phyloP scores from a whole-genome alignment of 2,113 vertebrate genomes.

The Coreoperca whiteheadi region DNA sequence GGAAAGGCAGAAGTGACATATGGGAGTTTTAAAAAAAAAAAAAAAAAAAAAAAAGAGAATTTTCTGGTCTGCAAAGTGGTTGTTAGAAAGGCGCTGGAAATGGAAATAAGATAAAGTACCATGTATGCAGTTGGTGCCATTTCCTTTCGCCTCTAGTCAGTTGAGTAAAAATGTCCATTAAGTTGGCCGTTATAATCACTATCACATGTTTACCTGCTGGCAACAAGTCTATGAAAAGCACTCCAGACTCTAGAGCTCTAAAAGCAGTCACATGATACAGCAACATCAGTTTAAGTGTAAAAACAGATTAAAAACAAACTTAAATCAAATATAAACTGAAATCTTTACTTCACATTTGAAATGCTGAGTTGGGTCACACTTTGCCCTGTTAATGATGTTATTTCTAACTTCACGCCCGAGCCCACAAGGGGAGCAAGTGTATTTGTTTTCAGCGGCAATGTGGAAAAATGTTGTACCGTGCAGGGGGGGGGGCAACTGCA shows the following conservation, averaged over 20 bases:
- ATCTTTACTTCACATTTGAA: constrained; percentile 6
- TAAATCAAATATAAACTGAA: neutral
- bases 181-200: constrained; percentile 61
- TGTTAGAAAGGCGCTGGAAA: constrained; percentile 6
- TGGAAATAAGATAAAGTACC: neutral
- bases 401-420: constrained; percentile 14
- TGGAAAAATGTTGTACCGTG: constrained; percentile 52
- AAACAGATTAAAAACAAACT: constrained; percentile 11
- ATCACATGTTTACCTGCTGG: constrained; percentile 70
- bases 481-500: constrained; percentile 36
- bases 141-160: constrained; percentile 43
- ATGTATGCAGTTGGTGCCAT: constrained; percentile 15
- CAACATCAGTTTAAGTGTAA: constrained; percentile 16
- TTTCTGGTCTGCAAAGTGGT: neutral
- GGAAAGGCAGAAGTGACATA: neutral
- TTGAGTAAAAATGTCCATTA: constrained; percentile 49
- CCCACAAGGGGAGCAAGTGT: constrained; percentile 10
- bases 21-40: no score
- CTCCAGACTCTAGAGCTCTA: constrained; percentile 34
- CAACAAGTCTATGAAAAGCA: constrained; percentile 9
- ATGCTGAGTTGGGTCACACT: constrained; percentile 1
- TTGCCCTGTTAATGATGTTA: constrained; percentile 1
- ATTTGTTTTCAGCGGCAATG: constrained; percentile 65
- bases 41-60: neutral
- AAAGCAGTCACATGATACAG: constrained; percentile 25